These are phyloP conservation scores for Clarias laeviceps DNA, from an alignment of 2,797 vertebrate genomes.

Conservation along the genomic window DNA sequence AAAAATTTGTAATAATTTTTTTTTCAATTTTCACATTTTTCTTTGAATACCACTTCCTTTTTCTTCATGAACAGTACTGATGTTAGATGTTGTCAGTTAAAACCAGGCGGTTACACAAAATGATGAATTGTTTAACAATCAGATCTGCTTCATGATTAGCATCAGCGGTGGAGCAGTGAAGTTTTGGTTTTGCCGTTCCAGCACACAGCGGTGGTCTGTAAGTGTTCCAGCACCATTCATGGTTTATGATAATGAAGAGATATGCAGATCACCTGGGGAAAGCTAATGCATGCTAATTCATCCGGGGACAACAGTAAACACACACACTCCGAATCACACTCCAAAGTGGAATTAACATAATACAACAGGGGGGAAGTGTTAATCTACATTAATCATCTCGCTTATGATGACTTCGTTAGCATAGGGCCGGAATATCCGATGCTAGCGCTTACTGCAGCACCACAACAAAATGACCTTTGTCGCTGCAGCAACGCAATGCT, in stretches of 20 bases:
- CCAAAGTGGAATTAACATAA: slow-evolving; percentile 47
- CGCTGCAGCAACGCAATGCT: neutral
- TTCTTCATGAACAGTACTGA: neutral
- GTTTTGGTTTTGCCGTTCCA: slow-evolving; percentile 8
- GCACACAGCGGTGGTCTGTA: slow-evolving; percentile 10
- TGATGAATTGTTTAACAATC: slow-evolving; percentile 19
- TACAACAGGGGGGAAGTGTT: slow-evolving; percentile 31
- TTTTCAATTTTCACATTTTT: too few relatives aligned
- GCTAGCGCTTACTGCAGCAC: neutral
- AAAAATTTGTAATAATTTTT: neutral
- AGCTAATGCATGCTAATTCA: slow-evolving; percentile 10
- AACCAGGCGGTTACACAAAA: neutral
- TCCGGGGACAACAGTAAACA: slow-evolving; percentile 8
- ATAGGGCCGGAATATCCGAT: slow-evolving; percentile 22
- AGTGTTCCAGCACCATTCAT: slow-evolving; percentile 1
- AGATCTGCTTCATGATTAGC: slow-evolving; percentile 2
- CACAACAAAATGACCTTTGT: neutral
- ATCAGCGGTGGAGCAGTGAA: slow-evolving; percentile 8
- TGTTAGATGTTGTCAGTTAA: neutral
- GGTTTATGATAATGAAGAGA: slow-evolving; percentile 28
- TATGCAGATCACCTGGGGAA: slow-evolving; percentile 36
- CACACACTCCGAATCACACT: slow-evolving; percentile 7
- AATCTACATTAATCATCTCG: slow-evolving; percentile 45
- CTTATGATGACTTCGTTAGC: slow-evolving; percentile 39
- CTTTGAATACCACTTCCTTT: neutral